Conservation (phyloP, 2,113 vertebrate species). For the Microtus montanus region DNA sequence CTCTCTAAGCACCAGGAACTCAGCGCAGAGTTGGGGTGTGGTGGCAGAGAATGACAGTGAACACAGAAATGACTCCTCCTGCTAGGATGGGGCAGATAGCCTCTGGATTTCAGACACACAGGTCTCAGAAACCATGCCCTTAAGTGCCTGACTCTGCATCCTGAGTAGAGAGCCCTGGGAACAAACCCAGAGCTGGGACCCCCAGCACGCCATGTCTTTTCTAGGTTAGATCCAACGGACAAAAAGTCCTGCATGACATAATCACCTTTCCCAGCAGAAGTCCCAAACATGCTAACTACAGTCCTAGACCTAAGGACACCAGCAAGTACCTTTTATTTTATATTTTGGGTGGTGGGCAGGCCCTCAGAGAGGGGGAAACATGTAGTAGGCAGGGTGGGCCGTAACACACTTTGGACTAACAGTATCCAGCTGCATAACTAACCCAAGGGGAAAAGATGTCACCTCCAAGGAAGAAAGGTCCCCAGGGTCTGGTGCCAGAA, state of each 20-base stretch:
- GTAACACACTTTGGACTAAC: constrained; percentile 66
- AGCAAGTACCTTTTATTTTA: background rate
- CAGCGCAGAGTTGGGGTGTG: background rate
- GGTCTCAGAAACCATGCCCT: background rate
- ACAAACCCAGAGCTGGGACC: background rate
- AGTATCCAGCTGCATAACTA: constrained; percentile 75
- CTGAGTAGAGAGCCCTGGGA: fast-evolving
- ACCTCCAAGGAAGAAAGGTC: constrained; percentile 78
- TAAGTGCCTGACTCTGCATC: fast-evolving
- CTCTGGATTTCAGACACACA: background rate
- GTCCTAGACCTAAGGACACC: background rate
- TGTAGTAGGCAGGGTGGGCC: constrained; percentile 1
- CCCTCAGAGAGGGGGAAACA: background rate
- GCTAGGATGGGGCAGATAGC: no score
- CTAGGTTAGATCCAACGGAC: background rate
- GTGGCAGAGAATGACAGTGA: background rate
- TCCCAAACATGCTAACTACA: no score
- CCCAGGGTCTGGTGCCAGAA: constrained; percentile 67
- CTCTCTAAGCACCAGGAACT: background rate
- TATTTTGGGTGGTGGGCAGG: background rate
- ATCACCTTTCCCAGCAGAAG: background rate
- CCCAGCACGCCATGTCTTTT: background rate
- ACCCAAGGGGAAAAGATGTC: constrained; percentile 75
- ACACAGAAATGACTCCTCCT: background rate
- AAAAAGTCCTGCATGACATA: fast-evolving